Evolutionary conservation across 2,113 vertebrate genomes (phyloP).

Genomic region (Apistogramma diplotaenia): DNA sequence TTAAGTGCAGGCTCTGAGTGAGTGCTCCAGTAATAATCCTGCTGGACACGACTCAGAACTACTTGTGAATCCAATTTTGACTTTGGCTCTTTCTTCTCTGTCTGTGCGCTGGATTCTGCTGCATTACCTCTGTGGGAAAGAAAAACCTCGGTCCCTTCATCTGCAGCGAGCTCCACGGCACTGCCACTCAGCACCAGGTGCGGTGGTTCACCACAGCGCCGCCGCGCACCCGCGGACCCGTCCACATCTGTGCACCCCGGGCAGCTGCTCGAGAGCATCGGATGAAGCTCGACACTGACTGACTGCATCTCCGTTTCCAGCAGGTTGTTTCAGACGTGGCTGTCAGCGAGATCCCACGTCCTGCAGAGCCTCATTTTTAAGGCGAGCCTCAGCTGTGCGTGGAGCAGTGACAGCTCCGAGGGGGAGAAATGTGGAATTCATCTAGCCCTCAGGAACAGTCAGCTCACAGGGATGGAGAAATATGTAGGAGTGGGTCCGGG

Average conservation of each 20-base stretch:
- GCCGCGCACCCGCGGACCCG: background rate
- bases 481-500: constrained; percentile 28
- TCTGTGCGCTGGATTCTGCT: background rate
- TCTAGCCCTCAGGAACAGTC: constrained; percentile 86
- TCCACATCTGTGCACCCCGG: background rate
- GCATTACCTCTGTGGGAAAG: background rate
- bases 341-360: constrained; percentile 81
- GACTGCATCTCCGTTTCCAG: constrained; percentile 6
- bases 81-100: background rate
- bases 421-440: constrained; percentile 89
- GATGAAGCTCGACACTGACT: background rate
- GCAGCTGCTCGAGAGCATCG: background rate
- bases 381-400: constrained; percentile 85
- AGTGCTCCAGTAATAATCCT: background rate
- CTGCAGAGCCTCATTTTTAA: constrained; percentile 82
- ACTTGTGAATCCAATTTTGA: background rate
- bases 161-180: constrained; percentile 5
- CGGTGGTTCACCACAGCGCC: constrained; percentile 30
- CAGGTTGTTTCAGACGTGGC: constrained; percentile 71
- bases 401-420: constrained; percentile 85
- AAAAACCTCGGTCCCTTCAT: background rate
- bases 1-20: background rate
- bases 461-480: constrained; percentile 8
- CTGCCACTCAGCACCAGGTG: constrained; percentile 28
- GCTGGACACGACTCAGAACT: background rate